phyloP scores from a whole-genome alignment of 1,140 invertebrate species.

The Drosophila neocordata region DNA sequence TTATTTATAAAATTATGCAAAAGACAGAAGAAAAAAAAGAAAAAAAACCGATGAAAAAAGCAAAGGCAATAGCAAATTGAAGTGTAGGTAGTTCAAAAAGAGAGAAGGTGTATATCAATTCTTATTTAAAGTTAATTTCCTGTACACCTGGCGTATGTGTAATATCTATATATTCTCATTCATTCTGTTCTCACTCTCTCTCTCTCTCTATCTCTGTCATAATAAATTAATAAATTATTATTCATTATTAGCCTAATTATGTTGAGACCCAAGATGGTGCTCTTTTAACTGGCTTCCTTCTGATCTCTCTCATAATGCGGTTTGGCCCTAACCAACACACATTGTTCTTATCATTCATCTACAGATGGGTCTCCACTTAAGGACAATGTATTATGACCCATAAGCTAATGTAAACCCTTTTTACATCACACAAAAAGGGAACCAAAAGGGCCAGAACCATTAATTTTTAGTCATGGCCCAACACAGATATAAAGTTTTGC shows the following conservation, averaged over 20 bases:
- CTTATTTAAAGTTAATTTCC: slow-evolving; percentile 26
- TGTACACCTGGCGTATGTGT: slow-evolving; percentile 65
- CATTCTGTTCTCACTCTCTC: too few species aligned
- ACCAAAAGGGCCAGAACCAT: slow-evolving; percentile 47
- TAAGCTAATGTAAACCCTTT: slow-evolving; percentile 57
- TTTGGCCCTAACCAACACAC: slow-evolving; percentile 6
- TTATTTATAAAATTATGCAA: slow-evolving; percentile 44
- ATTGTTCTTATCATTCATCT: slow-evolving; percentile 42
- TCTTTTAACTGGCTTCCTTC: slow-evolving; percentile 26
- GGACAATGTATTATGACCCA: slow-evolving; percentile 45
- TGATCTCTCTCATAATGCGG: neutral
- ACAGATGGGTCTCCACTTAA: slow-evolving; percentile 46
- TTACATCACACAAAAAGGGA: slow-evolving; percentile 35
- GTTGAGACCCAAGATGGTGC: neutral
- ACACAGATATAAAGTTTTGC: slow-evolving; percentile 51
- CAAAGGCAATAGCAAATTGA: too few species aligned
- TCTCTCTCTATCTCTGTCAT: neutral
- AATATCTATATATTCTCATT: slow-evolving; percentile 10
- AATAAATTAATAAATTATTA: slow-evolving; percentile 18
- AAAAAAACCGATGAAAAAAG: neutral
- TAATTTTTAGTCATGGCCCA: slow-evolving; percentile 41
- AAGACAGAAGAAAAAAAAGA: neutral
- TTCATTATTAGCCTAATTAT: slow-evolving; percentile 47
- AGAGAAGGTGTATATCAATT: slow-evolving; percentile 15
- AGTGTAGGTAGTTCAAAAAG: neutral